Percentiles rank a stretch among this genome's conserved stretches.
These are phyloP conservation scores for Epirrhoe alternata DNA, from an alignment of 2,888 invertebrate species.

Conservation along the genomic window DNA sequence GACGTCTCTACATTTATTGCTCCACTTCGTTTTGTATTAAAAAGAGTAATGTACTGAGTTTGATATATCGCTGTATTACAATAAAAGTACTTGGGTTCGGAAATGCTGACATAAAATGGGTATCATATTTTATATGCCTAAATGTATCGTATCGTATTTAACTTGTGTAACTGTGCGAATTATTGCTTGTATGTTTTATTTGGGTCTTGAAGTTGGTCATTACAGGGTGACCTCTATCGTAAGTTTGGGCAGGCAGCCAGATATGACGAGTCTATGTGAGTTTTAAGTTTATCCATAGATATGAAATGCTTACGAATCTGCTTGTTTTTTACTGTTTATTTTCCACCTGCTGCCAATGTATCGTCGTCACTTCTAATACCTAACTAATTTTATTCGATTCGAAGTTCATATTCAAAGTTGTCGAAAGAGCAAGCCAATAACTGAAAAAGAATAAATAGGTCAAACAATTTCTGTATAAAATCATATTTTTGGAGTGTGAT, in stretches of 20 bases:
- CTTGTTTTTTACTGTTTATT: not conserved
- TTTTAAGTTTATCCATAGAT: not conserved
- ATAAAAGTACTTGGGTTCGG: conserved; percentile 26
- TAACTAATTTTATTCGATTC: not conserved
- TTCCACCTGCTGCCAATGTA: not conserved
- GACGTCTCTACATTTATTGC: conserved; percentile 33
- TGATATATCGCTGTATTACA: conserved; percentile 33
- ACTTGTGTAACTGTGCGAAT: conserved; percentile 4
- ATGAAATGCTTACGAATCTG: not conserved
- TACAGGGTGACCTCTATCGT: not conserved
- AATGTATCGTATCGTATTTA: conserved; percentile 10
- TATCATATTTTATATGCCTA: conserved; percentile 16
- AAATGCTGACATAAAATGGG: conserved; percentile 23
- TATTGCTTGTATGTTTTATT: conserved; percentile 1
- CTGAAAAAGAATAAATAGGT: not conserved
- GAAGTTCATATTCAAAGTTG: not conserved
- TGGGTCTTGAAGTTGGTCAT: not conserved
- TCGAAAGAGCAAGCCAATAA: not conserved
- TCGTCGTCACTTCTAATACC: not conserved
- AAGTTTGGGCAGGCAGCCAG: not conserved
- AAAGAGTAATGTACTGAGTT: conserved; percentile 30
- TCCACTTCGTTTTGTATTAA: conserved; percentile 27
- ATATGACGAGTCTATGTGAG: not conserved
- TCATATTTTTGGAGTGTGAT: conserved; percentile 5
- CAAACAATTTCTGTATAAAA: conserved; percentile 7